Evolutionary conservation across 2,797 vertebrate species (phyloP).

Genomic region (Hafferia zeledoni): DNA sequence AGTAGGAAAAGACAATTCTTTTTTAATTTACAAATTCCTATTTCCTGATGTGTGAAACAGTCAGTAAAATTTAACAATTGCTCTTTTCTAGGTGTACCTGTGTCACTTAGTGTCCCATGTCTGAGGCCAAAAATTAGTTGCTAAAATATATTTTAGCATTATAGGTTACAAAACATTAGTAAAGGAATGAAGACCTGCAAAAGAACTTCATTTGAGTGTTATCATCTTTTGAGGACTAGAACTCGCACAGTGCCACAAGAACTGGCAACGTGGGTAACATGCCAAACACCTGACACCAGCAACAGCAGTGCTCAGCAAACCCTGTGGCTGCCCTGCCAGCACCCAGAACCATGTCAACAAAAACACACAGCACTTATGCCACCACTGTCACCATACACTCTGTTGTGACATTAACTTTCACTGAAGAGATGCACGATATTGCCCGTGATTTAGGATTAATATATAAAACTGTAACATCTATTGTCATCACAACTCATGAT

Average conservation of each 20-base stretch:
- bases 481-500: not conserved
- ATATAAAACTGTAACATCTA: not conserved
- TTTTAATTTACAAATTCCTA: not conserved
- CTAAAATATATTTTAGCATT: not conserved
- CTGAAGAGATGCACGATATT: not conserved
- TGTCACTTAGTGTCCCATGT: not conserved
- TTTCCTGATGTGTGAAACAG: not conserved
- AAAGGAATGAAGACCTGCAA: not conserved
- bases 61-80: not conserved
- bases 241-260: not conserved
- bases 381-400: not conserved
- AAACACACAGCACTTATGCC: not conserved
- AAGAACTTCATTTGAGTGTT: not conserved
- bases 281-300: constrained; percentile 3
- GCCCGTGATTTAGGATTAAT: not conserved
- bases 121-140: not conserved
- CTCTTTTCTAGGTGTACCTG: not conserved
- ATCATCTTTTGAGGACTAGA: not conserved
- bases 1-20: not conserved
- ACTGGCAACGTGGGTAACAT: not conserved
- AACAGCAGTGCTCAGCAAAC: not conserved
- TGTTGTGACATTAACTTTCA: not conserved
- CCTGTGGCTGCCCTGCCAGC: not conserved
- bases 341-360: not conserved
- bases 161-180: not conserved